These are phyloP conservation scores for Ctenomys sociabilis DNA, from an alignment of 2,113 vertebrate genomes.

Conservation along the genomic window DNA sequence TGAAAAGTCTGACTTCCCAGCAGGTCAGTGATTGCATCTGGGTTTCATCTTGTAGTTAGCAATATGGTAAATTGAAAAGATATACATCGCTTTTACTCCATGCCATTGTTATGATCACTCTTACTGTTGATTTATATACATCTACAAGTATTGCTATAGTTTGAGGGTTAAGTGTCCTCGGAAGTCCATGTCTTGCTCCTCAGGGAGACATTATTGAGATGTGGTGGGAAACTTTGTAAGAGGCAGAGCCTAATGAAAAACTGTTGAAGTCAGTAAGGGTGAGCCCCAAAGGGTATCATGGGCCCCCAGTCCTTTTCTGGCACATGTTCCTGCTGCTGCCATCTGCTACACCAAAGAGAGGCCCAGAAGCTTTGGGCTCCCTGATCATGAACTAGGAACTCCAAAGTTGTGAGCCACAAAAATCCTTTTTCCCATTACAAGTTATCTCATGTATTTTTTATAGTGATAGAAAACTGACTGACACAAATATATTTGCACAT, in stretches of 20 bases:
- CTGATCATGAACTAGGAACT: background rate
- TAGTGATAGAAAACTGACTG: background rate
- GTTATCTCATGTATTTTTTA: background rate
- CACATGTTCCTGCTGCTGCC: background rate
- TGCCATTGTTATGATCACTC: background rate
- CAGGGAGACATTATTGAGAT: background rate
- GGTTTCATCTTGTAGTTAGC: constrained; percentile 44
- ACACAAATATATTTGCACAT: background rate
- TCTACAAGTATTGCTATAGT: background rate
- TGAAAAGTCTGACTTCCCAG: background rate
- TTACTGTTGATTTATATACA: constrained; percentile 19
- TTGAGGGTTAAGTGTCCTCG: background rate
- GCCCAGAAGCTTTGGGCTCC: background rate
- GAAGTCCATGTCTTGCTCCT: background rate
- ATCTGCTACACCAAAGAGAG: background rate
- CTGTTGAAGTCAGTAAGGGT: background rate
- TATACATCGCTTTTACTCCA: constrained; percentile 25
- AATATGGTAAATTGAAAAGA: constrained; percentile 29
- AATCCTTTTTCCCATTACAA: background rate
- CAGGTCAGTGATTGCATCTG: background rate
- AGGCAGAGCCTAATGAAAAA: background rate
- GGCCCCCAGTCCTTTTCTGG: background rate
- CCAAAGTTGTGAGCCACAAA: background rate
- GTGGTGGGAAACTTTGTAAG: background rate
- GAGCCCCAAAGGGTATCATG: background rate